phyloP scores from a whole-genome alignment of 2,888 invertebrate genomes.

The Lithophane leautieri region DNA sequence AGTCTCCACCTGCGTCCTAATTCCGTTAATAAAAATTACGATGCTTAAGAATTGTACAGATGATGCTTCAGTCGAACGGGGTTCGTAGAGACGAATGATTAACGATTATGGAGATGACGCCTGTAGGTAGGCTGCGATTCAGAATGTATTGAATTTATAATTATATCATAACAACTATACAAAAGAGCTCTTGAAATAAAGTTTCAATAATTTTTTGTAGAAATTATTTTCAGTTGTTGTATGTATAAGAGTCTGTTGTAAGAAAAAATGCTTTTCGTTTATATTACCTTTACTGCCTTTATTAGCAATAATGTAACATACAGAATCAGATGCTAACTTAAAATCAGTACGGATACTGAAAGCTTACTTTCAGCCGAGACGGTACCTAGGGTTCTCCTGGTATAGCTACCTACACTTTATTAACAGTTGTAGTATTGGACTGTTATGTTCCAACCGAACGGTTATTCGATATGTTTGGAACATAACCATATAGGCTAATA shows the following conservation, averaged over 20 bases:
- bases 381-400: not conserved
- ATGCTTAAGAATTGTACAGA: conserved; percentile 65
- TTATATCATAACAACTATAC: not conserved
- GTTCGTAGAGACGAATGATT: conserved; percentile 51
- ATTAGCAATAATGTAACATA: not conserved
- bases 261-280: not conserved
- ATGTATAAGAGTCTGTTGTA: not conserved
- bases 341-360: not conserved
- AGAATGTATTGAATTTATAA: conserved; percentile 23
- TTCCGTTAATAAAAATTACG: conserved; percentile 73
- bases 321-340: not conserved
- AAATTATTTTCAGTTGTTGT: not conserved
- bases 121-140: conserved; percentile 12
- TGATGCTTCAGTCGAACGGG: conserved; percentile 50
- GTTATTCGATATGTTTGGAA: not conserved
- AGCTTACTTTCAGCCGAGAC: not conserved
- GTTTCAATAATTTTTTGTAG: not conserved
- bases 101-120: conserved; percentile 45
- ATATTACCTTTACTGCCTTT: too few relatives aligned
- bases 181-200: not conserved
- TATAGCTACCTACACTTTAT: not conserved
- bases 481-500: conserved; percentile 1
- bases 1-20: conserved; percentile 78
- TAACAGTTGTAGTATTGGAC: conserved; percentile 1
- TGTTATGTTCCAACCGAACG: not conserved